These are phyloP conservation scores for Oreocharis arfaki DNA, from an alignment of 2,113 vertebrate species.

Conservation along the genomic window DNA sequence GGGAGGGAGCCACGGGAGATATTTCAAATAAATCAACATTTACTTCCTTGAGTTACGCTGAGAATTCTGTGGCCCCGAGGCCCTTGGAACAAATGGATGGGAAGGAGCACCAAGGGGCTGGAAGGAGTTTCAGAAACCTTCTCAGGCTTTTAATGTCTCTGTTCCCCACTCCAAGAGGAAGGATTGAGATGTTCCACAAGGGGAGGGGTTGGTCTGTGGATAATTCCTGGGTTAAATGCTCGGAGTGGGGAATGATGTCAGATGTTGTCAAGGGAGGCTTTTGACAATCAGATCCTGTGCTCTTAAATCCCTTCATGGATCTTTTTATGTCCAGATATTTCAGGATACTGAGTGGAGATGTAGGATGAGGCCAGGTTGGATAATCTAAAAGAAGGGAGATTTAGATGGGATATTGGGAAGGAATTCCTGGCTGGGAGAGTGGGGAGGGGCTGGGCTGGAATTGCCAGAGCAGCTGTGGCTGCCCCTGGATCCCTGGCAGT, in stretches of 20 bases:
- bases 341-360: neutral
- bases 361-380: neutral
- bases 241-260: fast-evolving
- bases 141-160: neutral
- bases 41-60: neutral
- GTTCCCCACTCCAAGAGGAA: fast-evolving
- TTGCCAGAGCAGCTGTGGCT: neutral
- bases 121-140: neutral
- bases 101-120: neutral
- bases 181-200: neutral
- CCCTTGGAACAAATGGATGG: neutral
- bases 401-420: neutral
- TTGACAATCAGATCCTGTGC: neutral
- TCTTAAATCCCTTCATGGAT: neutral
- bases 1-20: neutral
- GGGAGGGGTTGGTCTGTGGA: neutral
- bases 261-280: neutral
- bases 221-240: neutral
- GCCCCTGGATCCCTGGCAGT: neutral
- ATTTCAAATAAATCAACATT: neutral
- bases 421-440: neutral
- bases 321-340: fast-evolving
- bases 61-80: neutral
- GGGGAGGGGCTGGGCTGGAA: neutral
- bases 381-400: neutral